Evolutionary conservation across 2,888 invertebrate species (phyloP).

Genomic region (Drosophila buzzatii): DNA sequence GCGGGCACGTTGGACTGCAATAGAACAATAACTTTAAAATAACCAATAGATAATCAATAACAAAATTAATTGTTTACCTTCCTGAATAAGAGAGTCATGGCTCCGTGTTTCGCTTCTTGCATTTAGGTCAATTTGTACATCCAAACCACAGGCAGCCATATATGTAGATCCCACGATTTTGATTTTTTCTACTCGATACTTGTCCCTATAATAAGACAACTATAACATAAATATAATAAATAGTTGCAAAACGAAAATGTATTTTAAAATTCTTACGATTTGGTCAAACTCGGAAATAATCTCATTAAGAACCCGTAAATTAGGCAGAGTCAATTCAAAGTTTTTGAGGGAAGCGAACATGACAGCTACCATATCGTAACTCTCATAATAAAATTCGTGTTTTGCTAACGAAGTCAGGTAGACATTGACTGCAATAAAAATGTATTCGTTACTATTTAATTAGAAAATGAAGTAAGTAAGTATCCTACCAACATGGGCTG

Average conservation of each 20-base stretch:
- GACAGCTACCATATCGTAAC: constrained; percentile 94
- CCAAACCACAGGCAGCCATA: constrained; percentile 98
- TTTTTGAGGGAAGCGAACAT: constrained; percentile 98
- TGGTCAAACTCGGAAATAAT: constrained; percentile 97
- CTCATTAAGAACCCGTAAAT: constrained; percentile 92
- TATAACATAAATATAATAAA: constrained; percentile 77
- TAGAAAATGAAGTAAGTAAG: constrained; percentile 71
- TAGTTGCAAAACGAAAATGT: neutral
- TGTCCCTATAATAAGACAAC: constrained; percentile 87
- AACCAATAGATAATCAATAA: neutral
- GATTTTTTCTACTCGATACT: constrained; percentile 95
- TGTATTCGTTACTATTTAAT: constrained; percentile 68
- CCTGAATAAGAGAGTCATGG: neutral
- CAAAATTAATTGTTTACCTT: constrained; percentile 1
- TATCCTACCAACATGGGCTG: constrained; percentile 92
- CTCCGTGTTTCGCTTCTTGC: neutral
- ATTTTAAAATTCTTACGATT: constrained; percentile 83
- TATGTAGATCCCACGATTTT: constrained; percentile 98
- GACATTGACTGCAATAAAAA: constrained; percentile 86
- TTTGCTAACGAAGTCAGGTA: constrained; percentile 89
- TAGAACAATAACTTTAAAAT: neutral
- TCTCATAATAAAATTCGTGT: constrained; percentile 93
- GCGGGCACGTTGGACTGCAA: constrained; percentile 12
- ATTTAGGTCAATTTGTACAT: constrained; percentile 86
- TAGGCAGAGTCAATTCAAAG: constrained; percentile 88